Evolutionary conservation across 2,888 invertebrate species (phyloP), one percentile per base, ranked within the genome.

Genomic region (Cenopis cana): DNA sequence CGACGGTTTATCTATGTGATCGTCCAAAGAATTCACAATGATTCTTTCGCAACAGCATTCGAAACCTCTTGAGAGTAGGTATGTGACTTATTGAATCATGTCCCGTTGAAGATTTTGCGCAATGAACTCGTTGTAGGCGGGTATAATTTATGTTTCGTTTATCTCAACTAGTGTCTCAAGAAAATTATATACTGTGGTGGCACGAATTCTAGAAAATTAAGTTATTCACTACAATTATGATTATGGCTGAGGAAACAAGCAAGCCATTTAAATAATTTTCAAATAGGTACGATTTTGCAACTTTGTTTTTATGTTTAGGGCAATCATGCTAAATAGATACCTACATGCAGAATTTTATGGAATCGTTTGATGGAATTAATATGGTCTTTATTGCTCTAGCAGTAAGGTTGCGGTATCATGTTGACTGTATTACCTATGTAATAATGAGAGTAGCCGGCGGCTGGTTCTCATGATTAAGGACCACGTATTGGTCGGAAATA

Each of bases 181-280:
- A 54, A 54, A 70, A 70, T 54, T 36, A 60, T 66, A 36, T 12
- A 41, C 46, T 38, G 49, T 57, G 38, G n/a, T 18, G 54, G 50
- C 57, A 38, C n/a, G 14, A 67, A 59, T 67, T 38, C 20, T 17
- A 29, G 12, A n/a, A 41, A 24, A 61, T 61, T 61, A 41, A 61
- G 69, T 41, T 65, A 70, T 65, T 70, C 65, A 54, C 59, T 59
- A 4, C 24, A 24, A n/a, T n/a, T n/a, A 9, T 33, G 46, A 65
- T 65, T 52, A 54, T 41, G 33, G 6, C n/a, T 52, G 50, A 14
- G 52, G 46, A 54, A 59, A 59, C 59, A 59, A 46, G 38, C 38
- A 8, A 10, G 6, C n/a, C 33, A 24, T 52, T 64, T 38, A 50
- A 52, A 64, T 64, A n/a, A 46, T 62, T 29, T 62, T 52, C 18